Percentiles rank a stretch among this genome's conserved stretches.
Conservation (phyloP, 2,888 invertebrate species). For the Ceriagrion tenellum region DNA sequence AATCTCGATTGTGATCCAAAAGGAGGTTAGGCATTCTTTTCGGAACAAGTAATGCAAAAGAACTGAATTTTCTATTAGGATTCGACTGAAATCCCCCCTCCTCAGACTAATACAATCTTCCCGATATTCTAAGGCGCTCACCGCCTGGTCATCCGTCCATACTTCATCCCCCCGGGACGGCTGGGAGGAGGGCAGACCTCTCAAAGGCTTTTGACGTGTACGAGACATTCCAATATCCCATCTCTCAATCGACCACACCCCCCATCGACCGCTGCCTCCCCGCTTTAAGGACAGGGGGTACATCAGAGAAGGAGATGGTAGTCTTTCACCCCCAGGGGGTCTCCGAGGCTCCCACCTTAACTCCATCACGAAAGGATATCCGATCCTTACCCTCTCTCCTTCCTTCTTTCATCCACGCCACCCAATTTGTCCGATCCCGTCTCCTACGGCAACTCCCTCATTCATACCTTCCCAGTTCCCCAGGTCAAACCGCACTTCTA, state of each 20-base stretch:
- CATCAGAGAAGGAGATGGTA: neutral
- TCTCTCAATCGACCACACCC: conserved; percentile 53
- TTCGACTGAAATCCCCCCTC: neutral
- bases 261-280: neutral
- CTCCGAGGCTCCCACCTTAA: neutral
- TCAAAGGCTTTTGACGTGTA: neutral
- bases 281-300: neutral
- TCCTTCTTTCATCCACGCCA: neutral
- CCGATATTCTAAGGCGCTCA: neutral
- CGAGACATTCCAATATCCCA: conserved; percentile 44
- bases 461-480: neutral
- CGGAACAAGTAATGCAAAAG: neutral
- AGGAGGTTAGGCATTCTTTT: neutral
- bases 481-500: neutral
- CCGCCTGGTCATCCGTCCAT: neutral
- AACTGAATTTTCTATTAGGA: too few species aligned
- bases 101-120: neutral
- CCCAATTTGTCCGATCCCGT: neutral
- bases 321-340: neutral
- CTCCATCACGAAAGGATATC: neutral
- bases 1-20: too few species aligned
- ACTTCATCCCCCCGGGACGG: neutral
- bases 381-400: neutral
- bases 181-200: neutral
- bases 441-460: neutral